Percentiles rank a stretch among this genome's conserved stretches.
These are phyloP conservation scores for Psilopsiagon aymara DNA, from an alignment of 2,113 vertebrate genomes.

Conservation along the genomic window DNA sequence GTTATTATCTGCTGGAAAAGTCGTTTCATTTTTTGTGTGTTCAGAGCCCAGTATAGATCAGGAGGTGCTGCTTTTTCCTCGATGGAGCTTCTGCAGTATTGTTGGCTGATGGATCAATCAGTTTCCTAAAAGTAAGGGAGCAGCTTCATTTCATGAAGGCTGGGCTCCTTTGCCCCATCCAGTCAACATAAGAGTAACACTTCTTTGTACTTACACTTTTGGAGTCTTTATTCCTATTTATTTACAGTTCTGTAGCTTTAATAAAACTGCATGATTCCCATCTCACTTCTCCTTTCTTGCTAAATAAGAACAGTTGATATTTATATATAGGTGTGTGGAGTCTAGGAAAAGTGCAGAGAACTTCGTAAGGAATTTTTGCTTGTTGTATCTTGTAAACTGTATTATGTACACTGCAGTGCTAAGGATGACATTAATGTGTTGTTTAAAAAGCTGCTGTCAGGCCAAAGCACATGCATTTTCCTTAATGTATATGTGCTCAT, in stretches of 20 bases:
- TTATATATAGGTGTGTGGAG: not conserved
- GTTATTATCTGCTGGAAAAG: not conserved
- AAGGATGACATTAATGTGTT: slow-evolving; percentile 36
- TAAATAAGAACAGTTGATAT: not conserved
- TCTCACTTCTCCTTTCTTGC: not conserved
- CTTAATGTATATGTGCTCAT: slow-evolving; percentile 34
- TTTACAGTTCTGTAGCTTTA: not conserved
- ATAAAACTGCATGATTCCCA: not conserved
- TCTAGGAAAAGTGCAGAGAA: not conserved
- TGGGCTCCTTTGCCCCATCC: not conserved
- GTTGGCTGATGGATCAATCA: not conserved
- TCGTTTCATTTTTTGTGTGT: rapidly evolving
- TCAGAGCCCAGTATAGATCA: not conserved
- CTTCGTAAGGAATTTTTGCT: not conserved
- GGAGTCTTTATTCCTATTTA: not conserved
- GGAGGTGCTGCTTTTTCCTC: not conserved
- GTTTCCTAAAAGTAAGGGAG: not conserved
- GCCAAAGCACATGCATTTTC: slow-evolving; percentile 31
- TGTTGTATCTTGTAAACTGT: not conserved
- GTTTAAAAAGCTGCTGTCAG: slow-evolving; percentile 44
- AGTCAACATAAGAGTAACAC: not conserved
- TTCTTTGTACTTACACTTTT: not conserved
- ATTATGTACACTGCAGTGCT: not conserved
- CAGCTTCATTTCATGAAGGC: not conserved
- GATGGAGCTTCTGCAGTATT: not conserved